These are phyloP conservation scores for Sebastes itinus DNA, from an alignment of 2,797 vertebrate genomes.

Conservation along the genomic window DNA sequence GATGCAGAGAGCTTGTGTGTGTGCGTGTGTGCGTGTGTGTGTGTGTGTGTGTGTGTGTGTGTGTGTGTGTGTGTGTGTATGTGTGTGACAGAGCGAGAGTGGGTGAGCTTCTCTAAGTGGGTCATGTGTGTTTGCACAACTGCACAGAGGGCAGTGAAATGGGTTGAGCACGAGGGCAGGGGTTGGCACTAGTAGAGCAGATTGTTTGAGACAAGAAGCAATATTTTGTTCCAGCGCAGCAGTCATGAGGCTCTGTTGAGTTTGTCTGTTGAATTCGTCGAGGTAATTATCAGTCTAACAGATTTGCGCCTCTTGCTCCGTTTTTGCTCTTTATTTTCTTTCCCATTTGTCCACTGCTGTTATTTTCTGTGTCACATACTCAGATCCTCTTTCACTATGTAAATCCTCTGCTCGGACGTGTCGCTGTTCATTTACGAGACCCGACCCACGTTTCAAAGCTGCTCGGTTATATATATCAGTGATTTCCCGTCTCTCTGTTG, in stretches of 20 bases:
- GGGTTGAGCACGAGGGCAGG: slow-evolving; percentile 35
- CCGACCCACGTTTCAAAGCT: background rate
- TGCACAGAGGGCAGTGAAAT: slow-evolving; percentile 39
- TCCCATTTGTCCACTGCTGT: background rate
- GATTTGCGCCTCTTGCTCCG: slow-evolving; percentile 2
- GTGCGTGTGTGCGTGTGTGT: background rate
- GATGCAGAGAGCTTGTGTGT: background rate
- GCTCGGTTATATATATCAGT: background rate
- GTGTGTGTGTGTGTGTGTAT: background rate
- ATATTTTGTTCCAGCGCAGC: slow-evolving; percentile 38
- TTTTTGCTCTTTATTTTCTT: background rate
- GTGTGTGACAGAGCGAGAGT: background rate
- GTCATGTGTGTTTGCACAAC: slow-evolving; percentile 67
- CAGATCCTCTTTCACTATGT: slow-evolving; percentile 5
- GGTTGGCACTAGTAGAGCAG: slow-evolving; percentile 38
- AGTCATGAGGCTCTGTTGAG: slow-evolving; percentile 43
- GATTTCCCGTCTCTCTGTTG: slow-evolving; percentile 14
- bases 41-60: background rate
- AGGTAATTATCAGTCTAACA: slow-evolving; percentile 44
- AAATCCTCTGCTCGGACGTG: background rate
- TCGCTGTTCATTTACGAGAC: background rate
- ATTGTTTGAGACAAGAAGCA: slow-evolving; percentile 57
- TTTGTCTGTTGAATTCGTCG: slow-evolving; percentile 30
- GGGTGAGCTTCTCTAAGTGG: slow-evolving; percentile 51
- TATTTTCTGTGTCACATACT: slow-evolving; percentile 14